A percentile compares a stretch with the other conserved stretches of the same genome.
Conservation (phyloP, 2,888 invertebrate species). For the Cactoblastis cactorum region DNA sequence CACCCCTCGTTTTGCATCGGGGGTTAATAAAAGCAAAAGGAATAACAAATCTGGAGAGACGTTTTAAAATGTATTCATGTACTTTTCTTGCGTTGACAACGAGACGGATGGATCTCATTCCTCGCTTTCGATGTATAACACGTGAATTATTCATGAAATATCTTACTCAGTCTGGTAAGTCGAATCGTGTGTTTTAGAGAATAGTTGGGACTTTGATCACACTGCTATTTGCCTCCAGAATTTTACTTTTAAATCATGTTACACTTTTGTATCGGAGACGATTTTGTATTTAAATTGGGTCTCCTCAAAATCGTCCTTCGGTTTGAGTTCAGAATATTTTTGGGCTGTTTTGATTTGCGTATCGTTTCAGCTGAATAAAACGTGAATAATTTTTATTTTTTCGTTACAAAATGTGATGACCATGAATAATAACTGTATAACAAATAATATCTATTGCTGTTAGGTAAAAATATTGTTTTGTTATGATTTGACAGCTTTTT, state of each 20-base stretch:
- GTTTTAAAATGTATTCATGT: slow-evolving; percentile 31
- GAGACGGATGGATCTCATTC: slow-evolving; percentile 50
- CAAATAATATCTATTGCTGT: too few species aligned
- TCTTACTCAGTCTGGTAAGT: slow-evolving; percentile 56
- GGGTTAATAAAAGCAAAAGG: not conserved
- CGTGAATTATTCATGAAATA: slow-evolving; percentile 72
- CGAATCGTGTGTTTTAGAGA: slow-evolving; percentile 53
- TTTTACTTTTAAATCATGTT: slow-evolving; percentile 21
- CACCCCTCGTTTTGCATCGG: too few species aligned
- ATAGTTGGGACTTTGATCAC: slow-evolving; percentile 39
- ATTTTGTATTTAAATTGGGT: slow-evolving; percentile 13
- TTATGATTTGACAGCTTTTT: too few species aligned
- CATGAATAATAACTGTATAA: too few species aligned
- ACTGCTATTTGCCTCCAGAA: slow-evolving; percentile 25
- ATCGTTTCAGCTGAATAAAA: too few species aligned
- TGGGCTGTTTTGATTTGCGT: not conserved
- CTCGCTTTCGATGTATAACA: slow-evolving; percentile 54
- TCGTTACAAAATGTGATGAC: too few species aligned
- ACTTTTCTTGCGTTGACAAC: slow-evolving; percentile 31
- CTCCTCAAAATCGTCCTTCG: too few species aligned
- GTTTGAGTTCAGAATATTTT: not conserved
- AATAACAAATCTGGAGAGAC: not conserved
- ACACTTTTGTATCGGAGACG: slow-evolving; percentile 8
- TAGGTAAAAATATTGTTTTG: too few species aligned
- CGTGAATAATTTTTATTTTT: too few species aligned